Evolutionary conservation across 2,797 vertebrate species (phyloP), one percentile per base, ranked within the genome.

Genomic region (Vultur gryphus): DNA sequence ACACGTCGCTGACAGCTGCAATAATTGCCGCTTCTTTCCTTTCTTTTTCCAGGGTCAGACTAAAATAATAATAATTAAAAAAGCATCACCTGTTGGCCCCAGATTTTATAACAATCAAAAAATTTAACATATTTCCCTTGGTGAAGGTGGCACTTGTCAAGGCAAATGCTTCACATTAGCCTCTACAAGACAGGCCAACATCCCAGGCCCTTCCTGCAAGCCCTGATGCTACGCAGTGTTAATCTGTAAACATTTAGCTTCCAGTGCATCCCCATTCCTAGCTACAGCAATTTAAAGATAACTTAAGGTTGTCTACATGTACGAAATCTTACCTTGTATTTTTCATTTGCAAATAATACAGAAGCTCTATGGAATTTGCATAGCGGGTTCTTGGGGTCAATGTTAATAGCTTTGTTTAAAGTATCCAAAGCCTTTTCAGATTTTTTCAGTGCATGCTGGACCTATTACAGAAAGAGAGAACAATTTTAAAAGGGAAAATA

Each of bases 341-440:
- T 99, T 97, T 99, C 99, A 80, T 99, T 99, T 90, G 99, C 99
- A 96, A 99, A 99, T 87, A 99, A 98, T 93, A 99, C 99, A 26
- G 99, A 99, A 48, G 99, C 99, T 98, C 99, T 98, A 93, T 99
- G 99, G 98, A 99, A 99, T 98, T 99, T 99, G 99, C 99, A 99
- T 98, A 99, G 99, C 2, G 99, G 99, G 89, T 99, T 99, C 97
- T 99, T 99, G 70, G 99, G 99, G 96, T 99, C 99, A 31, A 99
- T 99, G 87, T 98, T 98, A 75, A 99, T 99, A 4, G 99, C 99
- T 98, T 99, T 98, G 98, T 99, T 99, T 90, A 99, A 96, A 39
- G 99, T 99, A 97, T 99, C 99, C 97, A 99, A 98, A 96, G 99
- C 99, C 72, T 99, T 99, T 52, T 99, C 99, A 6, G 99, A 99